These are phyloP conservation scores for Pelagia noctiluca DNA, from an alignment of 30 jellyfish, hydroid and myxozoan genomes.

Conservation along the genomic window DNA sequence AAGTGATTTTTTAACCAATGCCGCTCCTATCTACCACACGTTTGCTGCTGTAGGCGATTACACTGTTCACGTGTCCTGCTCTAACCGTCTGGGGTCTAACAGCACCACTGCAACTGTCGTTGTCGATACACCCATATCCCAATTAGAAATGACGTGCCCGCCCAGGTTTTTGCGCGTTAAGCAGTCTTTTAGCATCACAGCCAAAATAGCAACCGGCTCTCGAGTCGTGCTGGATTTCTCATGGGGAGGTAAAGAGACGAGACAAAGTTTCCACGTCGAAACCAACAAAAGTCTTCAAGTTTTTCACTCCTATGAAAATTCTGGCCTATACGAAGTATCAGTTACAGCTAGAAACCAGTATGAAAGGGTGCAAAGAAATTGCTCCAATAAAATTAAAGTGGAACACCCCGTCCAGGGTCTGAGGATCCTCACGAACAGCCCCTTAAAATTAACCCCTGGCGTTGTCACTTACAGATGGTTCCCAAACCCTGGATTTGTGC, in stretches of 20 bases:
- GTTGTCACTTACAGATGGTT: constrained; percentile 60
- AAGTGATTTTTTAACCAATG: constrained; percentile 61
- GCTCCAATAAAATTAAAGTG: constrained; percentile 59
- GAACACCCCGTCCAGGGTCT: constrained; percentile 79
- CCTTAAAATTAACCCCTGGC: constrained; percentile 78
- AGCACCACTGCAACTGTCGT: constrained; percentile 33
- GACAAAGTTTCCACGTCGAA: neutral
- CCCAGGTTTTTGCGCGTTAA: constrained; percentile 46
- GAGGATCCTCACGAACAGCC: constrained; percentile 72
- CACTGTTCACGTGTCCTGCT: constrained; percentile 66
- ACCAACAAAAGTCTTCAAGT: neutral
- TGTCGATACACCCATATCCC: constrained; percentile 82
- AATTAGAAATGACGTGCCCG: constrained; percentile 77
- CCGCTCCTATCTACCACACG: constrained; percentile 33
- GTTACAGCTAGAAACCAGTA: constrained; percentile 58
- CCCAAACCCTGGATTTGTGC: constrained; percentile 49
- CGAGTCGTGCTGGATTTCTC: constrained; percentile 32
- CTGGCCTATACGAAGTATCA: constrained; percentile 67
- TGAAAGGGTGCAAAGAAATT: constrained; percentile 16
- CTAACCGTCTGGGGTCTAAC: constrained; percentile 70
- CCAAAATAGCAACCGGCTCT: constrained; percentile 74
- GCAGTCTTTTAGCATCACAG: constrained; percentile 43
- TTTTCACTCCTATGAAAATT: constrained; percentile 51
- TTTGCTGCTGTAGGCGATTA: constrained; percentile 67
- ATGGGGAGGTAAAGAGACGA: constrained; percentile 59